Evolutionary conservation across 2,888 invertebrate species (phyloP).

Genomic region (Lomographa bimaculata): DNA sequence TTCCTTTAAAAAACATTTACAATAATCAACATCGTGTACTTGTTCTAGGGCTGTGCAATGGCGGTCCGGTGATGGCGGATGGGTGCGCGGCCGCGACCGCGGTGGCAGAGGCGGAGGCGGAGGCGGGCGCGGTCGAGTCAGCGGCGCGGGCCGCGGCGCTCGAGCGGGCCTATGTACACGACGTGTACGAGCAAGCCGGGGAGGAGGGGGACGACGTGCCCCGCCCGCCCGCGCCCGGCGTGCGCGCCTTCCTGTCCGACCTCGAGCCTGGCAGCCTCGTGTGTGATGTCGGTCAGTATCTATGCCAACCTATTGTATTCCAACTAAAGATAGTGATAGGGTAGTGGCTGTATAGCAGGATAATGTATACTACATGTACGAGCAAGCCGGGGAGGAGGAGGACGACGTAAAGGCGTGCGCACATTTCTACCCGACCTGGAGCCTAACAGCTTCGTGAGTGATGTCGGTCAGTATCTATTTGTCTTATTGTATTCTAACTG

Average conservation of each 20-base stretch:
- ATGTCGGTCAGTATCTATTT: no score
- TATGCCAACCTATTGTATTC: no score
- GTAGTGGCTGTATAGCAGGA: slow-evolving; percentile 83
- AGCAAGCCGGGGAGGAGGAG: slow-evolving; percentile 90
- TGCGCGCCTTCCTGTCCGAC: slow-evolving; percentile 92
- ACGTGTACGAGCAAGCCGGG: slow-evolving; percentile 96
- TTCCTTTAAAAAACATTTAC: no score
- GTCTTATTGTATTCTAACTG: no score
- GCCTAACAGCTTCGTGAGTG: no score
- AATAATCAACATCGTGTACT: slow-evolving; percentile 1
- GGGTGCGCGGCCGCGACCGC: slow-evolving; percentile 57
- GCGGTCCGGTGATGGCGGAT: slow-evolving; percentile 79
- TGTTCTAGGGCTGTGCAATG: slow-evolving; percentile 66
- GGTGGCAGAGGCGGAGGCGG: slow-evolving; percentile 67
- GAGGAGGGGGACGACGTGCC: slow-evolving; percentile 79
- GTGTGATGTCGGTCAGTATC: slow-evolving; percentile 94
- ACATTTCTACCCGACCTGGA: no score
- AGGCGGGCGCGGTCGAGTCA: slow-evolving; percentile 48
- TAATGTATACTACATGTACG: slow-evolving; percentile 98
- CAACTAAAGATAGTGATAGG: no score
- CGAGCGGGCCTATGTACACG: slow-evolving; percentile 93
- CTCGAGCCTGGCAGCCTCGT: slow-evolving; percentile 96
- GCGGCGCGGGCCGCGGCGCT: slow-evolving; percentile 68
- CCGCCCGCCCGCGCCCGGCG: slow-evolving; percentile 85
- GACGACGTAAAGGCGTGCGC: no score